Evolutionary conservation across 2,113 vertebrate genomes (phyloP).

Genomic region (Paramormyrops kingsleyae): DNA sequence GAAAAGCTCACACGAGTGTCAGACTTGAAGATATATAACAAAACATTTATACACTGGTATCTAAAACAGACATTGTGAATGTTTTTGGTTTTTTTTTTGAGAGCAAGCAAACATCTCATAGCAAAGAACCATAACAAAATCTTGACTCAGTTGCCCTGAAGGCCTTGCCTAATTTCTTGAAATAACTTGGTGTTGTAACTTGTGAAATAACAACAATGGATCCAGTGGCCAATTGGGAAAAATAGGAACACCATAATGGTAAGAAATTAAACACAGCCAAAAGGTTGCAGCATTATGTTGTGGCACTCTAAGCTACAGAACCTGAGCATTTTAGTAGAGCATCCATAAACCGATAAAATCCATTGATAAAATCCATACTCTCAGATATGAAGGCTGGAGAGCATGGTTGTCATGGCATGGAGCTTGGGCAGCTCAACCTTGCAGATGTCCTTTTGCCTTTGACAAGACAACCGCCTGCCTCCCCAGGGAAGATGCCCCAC

Average conservation of each 20-base stretch:
- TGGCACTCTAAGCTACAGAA: not conserved
- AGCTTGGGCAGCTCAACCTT: not conserved
- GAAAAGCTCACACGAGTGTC: not conserved
- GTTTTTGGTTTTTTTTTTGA: not conserved
- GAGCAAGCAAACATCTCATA: not conserved
- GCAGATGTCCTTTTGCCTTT: constrained; percentile 1
- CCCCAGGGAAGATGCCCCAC: not conserved
- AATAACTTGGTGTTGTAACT: not conserved
- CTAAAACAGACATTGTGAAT: not conserved
- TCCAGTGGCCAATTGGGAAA: not conserved
- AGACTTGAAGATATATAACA: not conserved
- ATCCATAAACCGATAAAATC: not conserved
- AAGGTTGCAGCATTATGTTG: not conserved
- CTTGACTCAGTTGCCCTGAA: not conserved
- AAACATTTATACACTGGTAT: not conserved
- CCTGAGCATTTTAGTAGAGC: not conserved
- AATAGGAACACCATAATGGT: not conserved
- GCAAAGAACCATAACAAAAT: not conserved
- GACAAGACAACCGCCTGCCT: not conserved
- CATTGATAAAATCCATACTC: not conserved
- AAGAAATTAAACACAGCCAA: not conserved
- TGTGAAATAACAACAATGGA: not conserved
- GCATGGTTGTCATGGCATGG: not conserved
- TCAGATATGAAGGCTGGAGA: not conserved
- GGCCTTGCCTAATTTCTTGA: not conserved